Base-by-base conservation (phyloP, 2,888 invertebrate species). In the Fissipunctia ypsillon region DNA sequence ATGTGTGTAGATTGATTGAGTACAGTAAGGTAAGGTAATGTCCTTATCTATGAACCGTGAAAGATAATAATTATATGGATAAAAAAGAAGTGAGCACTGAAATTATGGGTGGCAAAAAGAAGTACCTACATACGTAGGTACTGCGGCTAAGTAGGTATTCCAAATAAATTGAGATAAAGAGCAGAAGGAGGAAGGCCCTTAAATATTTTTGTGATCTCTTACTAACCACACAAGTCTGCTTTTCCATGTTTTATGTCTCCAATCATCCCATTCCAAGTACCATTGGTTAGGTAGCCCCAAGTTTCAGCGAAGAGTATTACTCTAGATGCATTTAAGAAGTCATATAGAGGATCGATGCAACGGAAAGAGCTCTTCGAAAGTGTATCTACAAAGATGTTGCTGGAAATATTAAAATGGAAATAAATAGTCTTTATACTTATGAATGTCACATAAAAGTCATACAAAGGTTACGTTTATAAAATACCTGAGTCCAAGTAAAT, bases 251-350 rank as follows among this genome's bases (percentile, higher is more conserved):
- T 76, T 35, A 95, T 68, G 50, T 92, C 88, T 1, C 93, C 93
- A 3, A 93, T 84, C 91, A 94, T 92, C 0, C 95, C 95, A 56
- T 88, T 93, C 89, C 91, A 94, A 5, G 90, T 85, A 7, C 93
- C 93, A 73, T 95, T 95, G 3, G 81, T 85, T 2, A 80, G 81
- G 67, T 93, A 93, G 0, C 95, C 95, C 94, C 94, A 95, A 6
- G 89, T 90, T 0, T 92, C 84, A 19, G 90, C 88, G 59, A 90
- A 93, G 1, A 90, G 73, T 0, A 89, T 54, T 0, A 69, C 63
- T 57, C 79, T 80, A 0, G 92, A 90, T 1, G 94, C 94, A 75
- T 95, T 95, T 68, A 94, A 80, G 63, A 93, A 95, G 52, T 91
- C 88, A 68, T 89, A 93, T 3, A 95, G 71, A 3, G 90, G 88